These are phyloP conservation scores for Nebria salina DNA, from an alignment of 2,888 invertebrate genomes.

Conservation along the genomic window DNA sequence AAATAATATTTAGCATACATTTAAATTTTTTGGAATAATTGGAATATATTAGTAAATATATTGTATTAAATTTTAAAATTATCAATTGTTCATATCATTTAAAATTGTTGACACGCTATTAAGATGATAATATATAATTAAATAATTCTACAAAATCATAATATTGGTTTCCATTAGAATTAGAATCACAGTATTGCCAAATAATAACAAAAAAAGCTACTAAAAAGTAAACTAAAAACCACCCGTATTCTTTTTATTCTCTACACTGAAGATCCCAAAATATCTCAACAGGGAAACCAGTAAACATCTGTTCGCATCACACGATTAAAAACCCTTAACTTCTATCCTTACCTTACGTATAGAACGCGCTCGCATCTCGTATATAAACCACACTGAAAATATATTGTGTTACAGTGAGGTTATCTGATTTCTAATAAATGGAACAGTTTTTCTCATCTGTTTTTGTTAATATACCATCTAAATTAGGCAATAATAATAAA, in stretches of 20 bases:
- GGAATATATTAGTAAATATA: no score
- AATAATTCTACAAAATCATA: no score
- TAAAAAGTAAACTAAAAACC: not conserved
- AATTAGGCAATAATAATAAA: not conserved
- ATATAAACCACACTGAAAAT: conserved; percentile 29
- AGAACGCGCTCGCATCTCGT: conserved; percentile 13
- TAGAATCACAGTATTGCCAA: not conserved
- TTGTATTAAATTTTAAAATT: no score
- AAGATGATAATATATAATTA: no score
- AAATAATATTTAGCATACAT: no score
- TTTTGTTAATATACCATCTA: not conserved
- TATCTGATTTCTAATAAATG: conserved; percentile 37
- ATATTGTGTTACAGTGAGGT: conserved; percentile 21
- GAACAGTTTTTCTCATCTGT: not conserved
- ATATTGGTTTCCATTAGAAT: not conserved
- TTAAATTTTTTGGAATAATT: no score
- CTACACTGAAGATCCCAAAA: not conserved
- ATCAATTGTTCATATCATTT: no score
- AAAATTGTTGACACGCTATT: no score
- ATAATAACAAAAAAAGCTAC: not conserved
- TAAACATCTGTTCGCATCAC: conserved; percentile 39
- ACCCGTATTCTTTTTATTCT: not conserved
- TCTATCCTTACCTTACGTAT: conserved; percentile 26
- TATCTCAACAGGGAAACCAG: conserved; percentile 15
- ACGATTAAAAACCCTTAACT: conserved; percentile 44